phyloP scores from a whole-genome alignment of 1,140 invertebrate species.

The Eueides isabella region DNA sequence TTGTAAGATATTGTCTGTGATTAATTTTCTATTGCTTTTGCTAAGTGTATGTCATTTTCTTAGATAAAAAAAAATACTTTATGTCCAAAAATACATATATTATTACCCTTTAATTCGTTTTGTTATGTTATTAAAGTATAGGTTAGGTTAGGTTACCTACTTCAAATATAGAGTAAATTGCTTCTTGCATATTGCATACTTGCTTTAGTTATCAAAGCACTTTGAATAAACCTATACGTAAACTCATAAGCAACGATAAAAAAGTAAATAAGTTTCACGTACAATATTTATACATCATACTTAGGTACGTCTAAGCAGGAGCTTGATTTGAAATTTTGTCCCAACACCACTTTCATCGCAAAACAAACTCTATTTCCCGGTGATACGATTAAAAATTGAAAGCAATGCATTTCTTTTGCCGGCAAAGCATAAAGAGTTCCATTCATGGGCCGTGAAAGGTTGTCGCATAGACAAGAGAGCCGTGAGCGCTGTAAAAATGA shows the following conservation, averaged over 20 bases:
- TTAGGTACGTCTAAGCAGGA: conserved; percentile 54
- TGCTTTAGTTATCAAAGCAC: conserved; percentile 8
- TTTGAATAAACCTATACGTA: not conserved
- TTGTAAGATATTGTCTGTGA: too few species aligned
- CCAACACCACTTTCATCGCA: not conserved
- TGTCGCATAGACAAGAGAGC: conserved; percentile 60
- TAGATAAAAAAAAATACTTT: not conserved
- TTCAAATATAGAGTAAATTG: not conserved
- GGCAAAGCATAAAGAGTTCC: conserved; percentile 56
- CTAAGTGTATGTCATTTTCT: too few species aligned
- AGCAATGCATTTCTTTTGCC: conserved; percentile 41
- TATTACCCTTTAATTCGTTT: not conserved
- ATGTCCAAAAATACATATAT: too few species aligned
- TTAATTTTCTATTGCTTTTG: too few species aligned
- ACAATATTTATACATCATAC: conserved; percentile 64
- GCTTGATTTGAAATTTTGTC: conserved; percentile 38
- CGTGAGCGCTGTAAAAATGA: conserved; percentile 65
- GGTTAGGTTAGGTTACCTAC: not conserved
- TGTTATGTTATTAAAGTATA: not conserved
- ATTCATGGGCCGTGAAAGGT: conserved; percentile 65
- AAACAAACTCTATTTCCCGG: not conserved
- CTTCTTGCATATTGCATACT: conserved; percentile 11
- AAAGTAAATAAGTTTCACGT: conserved; percentile 50
- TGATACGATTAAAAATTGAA: conserved; percentile 1
- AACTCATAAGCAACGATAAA: conserved; percentile 20